Evolutionary conservation across 2,888 invertebrate genomes (phyloP).

Genomic region (Melitaea athalia): DNA sequence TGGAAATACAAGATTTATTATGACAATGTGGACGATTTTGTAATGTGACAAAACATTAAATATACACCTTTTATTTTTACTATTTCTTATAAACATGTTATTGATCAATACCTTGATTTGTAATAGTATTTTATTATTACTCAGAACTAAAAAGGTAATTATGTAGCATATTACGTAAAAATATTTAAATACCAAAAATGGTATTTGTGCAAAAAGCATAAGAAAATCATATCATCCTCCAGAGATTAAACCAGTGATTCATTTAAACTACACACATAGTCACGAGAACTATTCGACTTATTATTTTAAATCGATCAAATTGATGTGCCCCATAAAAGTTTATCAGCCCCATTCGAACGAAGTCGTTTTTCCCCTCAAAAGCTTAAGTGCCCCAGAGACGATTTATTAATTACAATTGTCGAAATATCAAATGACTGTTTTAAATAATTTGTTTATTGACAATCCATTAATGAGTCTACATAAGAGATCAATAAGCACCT

Average conservation of each 20-base stretch:
- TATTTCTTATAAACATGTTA: not conserved
- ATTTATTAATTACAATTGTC: too few species aligned
- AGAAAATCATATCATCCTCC: not conserved
- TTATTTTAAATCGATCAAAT: not conserved
- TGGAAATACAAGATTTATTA: not conserved
- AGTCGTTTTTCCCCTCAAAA: too few species aligned
- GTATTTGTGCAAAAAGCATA: constrained; percentile 7
- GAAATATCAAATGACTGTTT: too few species aligned
- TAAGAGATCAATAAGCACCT: too few species aligned
- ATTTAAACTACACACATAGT: not conserved
- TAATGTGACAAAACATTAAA: not conserved
- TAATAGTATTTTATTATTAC: not conserved
- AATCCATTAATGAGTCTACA: too few species aligned
- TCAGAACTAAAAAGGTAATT: not conserved
- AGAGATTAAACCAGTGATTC: not conserved
- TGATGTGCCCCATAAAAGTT: not conserved
- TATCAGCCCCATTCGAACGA: not conserved
- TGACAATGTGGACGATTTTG: not conserved
- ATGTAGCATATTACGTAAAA: not conserved
- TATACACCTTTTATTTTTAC: not conserved
- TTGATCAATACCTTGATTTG: not conserved
- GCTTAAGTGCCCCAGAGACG: too few species aligned
- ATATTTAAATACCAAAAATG: not conserved
- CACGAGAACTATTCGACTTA: not conserved
- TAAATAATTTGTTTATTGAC: too few species aligned